These are phyloP conservation scores for Limnothrissa miodon DNA, from an alignment of 2,113 vertebrate genomes.

Conservation along the genomic window DNA sequence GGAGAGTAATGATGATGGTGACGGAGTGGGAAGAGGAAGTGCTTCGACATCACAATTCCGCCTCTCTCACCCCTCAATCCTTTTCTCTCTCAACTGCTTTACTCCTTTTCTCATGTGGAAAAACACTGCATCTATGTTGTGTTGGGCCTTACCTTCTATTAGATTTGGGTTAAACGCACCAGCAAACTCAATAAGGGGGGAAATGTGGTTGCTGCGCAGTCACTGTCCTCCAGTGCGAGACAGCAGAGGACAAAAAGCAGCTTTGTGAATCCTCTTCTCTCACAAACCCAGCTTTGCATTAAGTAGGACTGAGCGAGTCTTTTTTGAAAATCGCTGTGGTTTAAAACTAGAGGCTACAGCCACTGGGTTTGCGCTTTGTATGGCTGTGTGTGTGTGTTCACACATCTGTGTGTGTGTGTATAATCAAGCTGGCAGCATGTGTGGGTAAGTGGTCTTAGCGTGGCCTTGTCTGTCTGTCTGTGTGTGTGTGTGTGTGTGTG, in stretches of 20 bases:
- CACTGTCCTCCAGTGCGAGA: conserved; percentile 10
- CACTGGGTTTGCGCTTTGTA: conserved; percentile 9
- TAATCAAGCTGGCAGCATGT: not conserved
- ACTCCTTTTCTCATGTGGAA: not conserved
- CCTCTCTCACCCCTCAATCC: not conserved
- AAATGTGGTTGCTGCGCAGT: conserved; percentile 10
- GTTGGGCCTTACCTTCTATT: conserved; percentile 23
- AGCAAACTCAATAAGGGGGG: conserved; percentile 17
- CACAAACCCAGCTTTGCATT: conserved; percentile 7
- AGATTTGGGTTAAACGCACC: conserved; percentile 28
- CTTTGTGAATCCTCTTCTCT: conserved; percentile 2
- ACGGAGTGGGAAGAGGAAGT: conserved; percentile 25
- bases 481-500: not conserved
- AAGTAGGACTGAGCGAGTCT: conserved; percentile 17
- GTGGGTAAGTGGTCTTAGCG: conserved; percentile 20
- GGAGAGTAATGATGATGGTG: conserved; percentile 27
- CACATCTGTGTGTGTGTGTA: not conserved
- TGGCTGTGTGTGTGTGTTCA: not conserved
- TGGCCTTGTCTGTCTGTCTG: not conserved
- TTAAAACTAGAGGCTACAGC: not conserved
- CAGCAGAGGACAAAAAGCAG: not conserved
- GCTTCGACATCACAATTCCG: not conserved
- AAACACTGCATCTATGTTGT: conserved; percentile 13
- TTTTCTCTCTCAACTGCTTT: not conserved
- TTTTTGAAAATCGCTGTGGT: not conserved